Percentiles rank a stretch among this genome's conserved stretches.
These are phyloP conservation scores for Australoheros scitulus DNA, from an alignment of 2,113 vertebrate species.

Conservation along the genomic window DNA sequence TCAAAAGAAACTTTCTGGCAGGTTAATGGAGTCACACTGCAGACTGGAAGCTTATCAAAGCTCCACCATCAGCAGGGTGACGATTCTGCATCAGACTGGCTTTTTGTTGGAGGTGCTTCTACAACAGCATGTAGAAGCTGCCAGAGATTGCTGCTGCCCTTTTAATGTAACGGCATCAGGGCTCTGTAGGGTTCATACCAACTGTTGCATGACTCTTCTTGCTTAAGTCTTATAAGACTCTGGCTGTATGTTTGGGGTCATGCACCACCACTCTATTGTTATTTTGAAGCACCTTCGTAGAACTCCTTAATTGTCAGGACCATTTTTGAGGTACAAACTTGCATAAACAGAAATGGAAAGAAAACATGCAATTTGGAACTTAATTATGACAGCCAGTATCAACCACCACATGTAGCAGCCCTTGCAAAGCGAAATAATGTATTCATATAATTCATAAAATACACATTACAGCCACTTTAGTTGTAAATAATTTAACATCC, in stretches of 20 bases:
- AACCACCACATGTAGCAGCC: not conserved
- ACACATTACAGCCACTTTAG: not conserved
- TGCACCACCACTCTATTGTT: not conserved
- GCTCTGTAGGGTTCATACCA: not conserved
- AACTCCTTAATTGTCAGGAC: not conserved
- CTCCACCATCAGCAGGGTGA: not conserved
- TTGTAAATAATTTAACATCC: constrained; percentile 4
- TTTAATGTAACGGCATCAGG: not conserved
- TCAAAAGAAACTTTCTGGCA: constrained; percentile 6
- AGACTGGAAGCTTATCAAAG: not conserved
- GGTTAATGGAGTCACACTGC: not conserved
- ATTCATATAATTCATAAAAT: not conserved
- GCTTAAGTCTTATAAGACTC: not conserved
- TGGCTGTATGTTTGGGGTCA: not conserved
- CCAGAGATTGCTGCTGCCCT: not conserved
- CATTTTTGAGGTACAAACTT: not conserved
- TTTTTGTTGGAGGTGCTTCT: not conserved
- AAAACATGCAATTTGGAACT: not conserved
- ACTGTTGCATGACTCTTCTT: not conserved
- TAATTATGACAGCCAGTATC: not conserved
- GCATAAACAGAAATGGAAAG: not conserved
- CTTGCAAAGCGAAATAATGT: not conserved
- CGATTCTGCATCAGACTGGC: not conserved
- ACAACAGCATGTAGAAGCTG: not conserved
- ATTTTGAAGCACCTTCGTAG: not conserved